A percentile compares a stretch with the other conserved stretches of the same genome.
Evolutionary conservation across 2,113 vertebrate genomes (phyloP).

Genomic region (Podilymbus podiceps): DNA sequence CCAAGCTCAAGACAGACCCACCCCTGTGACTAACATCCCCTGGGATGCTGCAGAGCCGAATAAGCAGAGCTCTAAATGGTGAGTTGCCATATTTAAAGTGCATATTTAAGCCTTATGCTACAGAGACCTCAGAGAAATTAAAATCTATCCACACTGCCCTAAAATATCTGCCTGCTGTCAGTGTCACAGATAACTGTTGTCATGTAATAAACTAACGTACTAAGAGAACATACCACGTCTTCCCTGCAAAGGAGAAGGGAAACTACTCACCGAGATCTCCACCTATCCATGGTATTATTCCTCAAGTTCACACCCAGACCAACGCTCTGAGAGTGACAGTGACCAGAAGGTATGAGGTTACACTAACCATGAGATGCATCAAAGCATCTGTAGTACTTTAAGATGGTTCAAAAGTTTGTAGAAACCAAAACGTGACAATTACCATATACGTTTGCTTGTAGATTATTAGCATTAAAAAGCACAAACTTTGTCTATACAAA

Average conservation of each 20-base stretch:
- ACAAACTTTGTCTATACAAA: background rate
- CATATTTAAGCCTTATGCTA: background rate
- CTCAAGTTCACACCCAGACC: background rate
- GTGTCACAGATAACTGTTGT: background rate
- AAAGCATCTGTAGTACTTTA: background rate
- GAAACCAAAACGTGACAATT: background rate
- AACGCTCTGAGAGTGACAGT: background rate
- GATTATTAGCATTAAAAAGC: background rate
- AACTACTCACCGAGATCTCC: background rate
- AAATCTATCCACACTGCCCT: background rate
- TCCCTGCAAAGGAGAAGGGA: background rate
- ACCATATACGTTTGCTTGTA: background rate
- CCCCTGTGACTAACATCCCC: conserved; percentile 51
- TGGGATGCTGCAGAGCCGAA: conserved; percentile 22
- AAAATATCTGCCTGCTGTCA: background rate
- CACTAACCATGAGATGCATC: background rate
- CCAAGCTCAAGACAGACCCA: conserved; percentile 11
- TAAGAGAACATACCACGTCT: background rate
- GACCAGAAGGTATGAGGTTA: background rate
- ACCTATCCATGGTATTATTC: background rate
- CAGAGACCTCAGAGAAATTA: background rate
- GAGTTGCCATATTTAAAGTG: background rate
- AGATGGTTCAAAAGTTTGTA: background rate
- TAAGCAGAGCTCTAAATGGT: background rate
- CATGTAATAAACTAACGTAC: background rate